These are phyloP conservation scores for Amblyornis subalaris DNA, from an alignment of 2,113 vertebrate species.

Conservation along the genomic window DNA sequence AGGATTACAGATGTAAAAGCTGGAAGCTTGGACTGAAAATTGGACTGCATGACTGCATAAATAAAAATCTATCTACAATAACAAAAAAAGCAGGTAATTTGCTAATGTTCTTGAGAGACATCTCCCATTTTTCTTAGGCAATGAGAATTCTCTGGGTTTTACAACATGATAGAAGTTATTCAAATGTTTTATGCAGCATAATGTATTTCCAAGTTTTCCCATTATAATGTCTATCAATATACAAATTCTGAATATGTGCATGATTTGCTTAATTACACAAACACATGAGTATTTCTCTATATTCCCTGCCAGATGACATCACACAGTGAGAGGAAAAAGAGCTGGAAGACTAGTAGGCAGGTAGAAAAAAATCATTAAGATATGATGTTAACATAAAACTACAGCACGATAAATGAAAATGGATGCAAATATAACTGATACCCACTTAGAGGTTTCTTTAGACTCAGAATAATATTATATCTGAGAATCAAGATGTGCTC, in stretches of 20 bases:
- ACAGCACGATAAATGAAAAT: neutral
- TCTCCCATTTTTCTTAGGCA: neutral
- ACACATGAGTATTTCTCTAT: neutral
- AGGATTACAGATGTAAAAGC: neutral
- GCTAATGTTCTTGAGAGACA: neutral
- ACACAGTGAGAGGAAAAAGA: neutral
- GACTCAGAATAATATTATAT: neutral
- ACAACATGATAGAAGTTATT: neutral
- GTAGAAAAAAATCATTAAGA: neutral
- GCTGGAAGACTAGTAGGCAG: neutral
- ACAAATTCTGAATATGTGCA: neutral
- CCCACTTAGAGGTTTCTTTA: neutral
- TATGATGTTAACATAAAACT: neutral
- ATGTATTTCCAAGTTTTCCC: neutral
- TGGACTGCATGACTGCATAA: neutral
- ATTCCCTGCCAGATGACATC: neutral
- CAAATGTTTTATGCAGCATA: neutral
- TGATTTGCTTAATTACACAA: neutral
- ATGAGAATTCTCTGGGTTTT: neutral
- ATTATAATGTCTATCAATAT: neutral
- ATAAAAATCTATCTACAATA: neutral
- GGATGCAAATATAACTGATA: neutral
- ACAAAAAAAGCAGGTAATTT: neutral
- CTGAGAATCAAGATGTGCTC: neutral
- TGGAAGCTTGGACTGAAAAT: neutral